phyloP scores from a whole-genome alignment of 2,113 vertebrate genomes.

The Rhinolophus sinicus region DNA sequence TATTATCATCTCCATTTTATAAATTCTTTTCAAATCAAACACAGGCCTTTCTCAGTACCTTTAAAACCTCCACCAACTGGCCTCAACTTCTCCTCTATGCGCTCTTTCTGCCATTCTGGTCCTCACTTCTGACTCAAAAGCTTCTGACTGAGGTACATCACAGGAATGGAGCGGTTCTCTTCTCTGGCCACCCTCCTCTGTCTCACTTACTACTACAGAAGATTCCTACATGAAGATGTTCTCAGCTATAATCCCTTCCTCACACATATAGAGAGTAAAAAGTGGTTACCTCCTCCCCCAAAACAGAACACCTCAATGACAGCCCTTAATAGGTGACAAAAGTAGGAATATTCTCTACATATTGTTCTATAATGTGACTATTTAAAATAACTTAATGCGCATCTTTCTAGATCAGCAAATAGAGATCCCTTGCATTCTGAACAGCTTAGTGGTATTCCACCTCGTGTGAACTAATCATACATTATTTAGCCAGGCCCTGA shows the following conservation, averaged over 20 bases:
- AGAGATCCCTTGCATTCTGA: background rate
- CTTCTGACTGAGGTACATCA: background rate
- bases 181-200: background rate
- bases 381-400: background rate
- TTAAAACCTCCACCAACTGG: background rate
- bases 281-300: background rate
- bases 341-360: background rate
- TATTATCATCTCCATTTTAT: background rate
- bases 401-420: conserved; percentile 9
- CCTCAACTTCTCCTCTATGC: background rate
- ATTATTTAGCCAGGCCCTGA: background rate
- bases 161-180: background rate
- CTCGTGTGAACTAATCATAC: background rate
- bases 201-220: background rate
- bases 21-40: conserved; percentile 1
- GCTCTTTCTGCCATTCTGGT: background rate
- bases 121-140: conserved; percentile 10
- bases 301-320: background rate
- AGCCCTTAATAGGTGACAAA: conserved; percentile 8
- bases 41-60: background rate
- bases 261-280: background rate
- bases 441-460: background rate
- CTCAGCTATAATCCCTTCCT: background rate
- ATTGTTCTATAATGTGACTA: background rate
- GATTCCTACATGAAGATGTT: background rate